These are phyloP conservation scores for Gymnoscopelus microlampas DNA, from an alignment of 2,797 vertebrate genomes.

Conservation along the genomic window DNA sequence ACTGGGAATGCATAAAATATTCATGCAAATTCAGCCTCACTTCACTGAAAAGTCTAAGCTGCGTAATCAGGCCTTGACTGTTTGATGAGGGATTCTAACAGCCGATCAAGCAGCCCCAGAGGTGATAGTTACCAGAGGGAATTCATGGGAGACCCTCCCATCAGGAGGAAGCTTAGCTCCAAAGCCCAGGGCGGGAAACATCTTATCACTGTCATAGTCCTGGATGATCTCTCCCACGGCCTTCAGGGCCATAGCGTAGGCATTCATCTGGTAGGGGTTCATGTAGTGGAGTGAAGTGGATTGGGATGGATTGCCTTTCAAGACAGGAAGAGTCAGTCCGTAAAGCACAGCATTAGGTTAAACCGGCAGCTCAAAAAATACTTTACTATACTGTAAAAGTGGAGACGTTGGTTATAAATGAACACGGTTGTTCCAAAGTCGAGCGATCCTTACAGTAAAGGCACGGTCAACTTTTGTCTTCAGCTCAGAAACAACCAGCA, in stretches of 20 bases:
- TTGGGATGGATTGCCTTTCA: slow-evolving; percentile 92
- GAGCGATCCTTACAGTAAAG: no score
- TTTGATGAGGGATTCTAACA: slow-evolving; percentile 25
- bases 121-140: slow-evolving; percentile 87
- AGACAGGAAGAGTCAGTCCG: slow-evolving; percentile 55
- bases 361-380: slow-evolving; percentile 47
- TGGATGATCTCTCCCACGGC: slow-evolving; percentile 98
- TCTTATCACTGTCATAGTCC: slow-evolving; percentile 97
- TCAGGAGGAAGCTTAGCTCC: slow-evolving; percentile 96
- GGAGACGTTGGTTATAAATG: neutral
- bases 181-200: slow-evolving; percentile 95
- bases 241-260: slow-evolving; percentile 94
- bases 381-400: slow-evolving; percentile 10
- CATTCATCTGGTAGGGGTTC: slow-evolving; percentile 98
- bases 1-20: slow-evolving; percentile 14
- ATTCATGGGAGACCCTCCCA: slow-evolving; percentile 93
- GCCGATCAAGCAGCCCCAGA: neutral
- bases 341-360: slow-evolving; percentile 45
- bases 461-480: no score
- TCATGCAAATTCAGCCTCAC: neutral
- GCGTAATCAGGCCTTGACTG: neutral
- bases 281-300: slow-evolving; percentile 97
- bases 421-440: no score
- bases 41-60: neutral
- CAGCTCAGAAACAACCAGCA: no score